A percentile compares a stretch with the other conserved stretches of the same genome.
These are phyloP conservation scores for Columbina picui DNA, from an alignment of 2,113 vertebrate genomes.

Conservation along the genomic window DNA sequence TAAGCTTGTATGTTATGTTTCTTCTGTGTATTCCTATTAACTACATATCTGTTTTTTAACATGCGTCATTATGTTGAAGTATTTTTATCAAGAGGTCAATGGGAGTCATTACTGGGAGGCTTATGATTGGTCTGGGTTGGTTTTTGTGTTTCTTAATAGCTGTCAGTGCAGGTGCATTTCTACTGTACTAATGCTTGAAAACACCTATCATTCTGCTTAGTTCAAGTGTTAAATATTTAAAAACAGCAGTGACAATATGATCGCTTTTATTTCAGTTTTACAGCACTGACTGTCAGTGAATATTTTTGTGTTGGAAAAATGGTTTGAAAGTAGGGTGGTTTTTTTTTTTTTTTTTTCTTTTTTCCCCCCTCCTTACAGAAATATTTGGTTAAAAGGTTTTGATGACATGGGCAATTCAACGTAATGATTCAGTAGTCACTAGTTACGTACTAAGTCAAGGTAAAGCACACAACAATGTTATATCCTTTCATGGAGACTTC, in stretches of 20 bases:
- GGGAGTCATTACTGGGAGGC: not conserved
- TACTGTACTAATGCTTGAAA: not conserved
- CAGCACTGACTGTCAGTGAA: not conserved
- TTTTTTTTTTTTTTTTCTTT: fast-evolving
- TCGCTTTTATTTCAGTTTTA: not conserved
- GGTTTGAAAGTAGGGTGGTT: not conserved
- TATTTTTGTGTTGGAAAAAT: not conserved
- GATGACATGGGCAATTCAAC: not conserved
- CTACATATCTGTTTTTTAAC: not conserved
- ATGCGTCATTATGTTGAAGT: not conserved
- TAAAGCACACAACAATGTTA: not conserved
- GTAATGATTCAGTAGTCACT: not conserved
- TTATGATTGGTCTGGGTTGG: not conserved
- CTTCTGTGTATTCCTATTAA: not conserved
- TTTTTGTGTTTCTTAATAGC: not conserved
- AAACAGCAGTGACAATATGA: not conserved
- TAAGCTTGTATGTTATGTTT: not conserved
- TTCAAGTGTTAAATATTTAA: not conserved
- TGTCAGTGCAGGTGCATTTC: not conserved
- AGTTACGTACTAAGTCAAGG: not conserved
- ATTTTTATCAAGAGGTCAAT: not conserved
- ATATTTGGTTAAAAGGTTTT: not conserved
- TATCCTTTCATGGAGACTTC: not conserved
- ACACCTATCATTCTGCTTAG: not conserved
- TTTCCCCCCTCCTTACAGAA: not conserved